phyloP scores from a whole-genome alignment of 1,140 invertebrate species.

The Plectrocnemia conspersa region DNA sequence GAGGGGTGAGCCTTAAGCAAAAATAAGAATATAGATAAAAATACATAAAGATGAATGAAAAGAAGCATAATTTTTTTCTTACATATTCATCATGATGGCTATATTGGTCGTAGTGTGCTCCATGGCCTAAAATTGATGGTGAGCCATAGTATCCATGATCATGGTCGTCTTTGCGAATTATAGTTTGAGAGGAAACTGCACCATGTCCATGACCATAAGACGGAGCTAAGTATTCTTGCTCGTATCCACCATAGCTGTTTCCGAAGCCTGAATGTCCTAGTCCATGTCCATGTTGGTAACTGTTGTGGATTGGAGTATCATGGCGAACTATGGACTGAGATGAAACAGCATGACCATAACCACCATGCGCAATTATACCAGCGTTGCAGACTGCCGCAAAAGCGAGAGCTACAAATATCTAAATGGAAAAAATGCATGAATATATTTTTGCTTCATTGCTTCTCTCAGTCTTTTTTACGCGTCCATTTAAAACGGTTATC shows the following conservation, averaged over 20 bases:
- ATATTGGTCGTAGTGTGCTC: neutral
- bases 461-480: too few relatives aligned
- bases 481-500: too few relatives aligned
- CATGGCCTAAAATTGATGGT: slow-evolving; percentile 31
- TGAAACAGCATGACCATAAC: slow-evolving; percentile 44
- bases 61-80: slow-evolving; percentile 13
- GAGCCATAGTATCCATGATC: slow-evolving; percentile 35
- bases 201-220: slow-evolving; percentile 15
- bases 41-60: neutral
- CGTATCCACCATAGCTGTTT: slow-evolving; percentile 7
- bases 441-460: too few relatives aligned
- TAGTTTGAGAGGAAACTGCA: slow-evolving; percentile 18
- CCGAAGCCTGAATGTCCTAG: too few relatives aligned
- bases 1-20: slow-evolving; percentile 43
- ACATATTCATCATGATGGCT: slow-evolving; percentile 30
- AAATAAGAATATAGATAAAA: too few relatives aligned
- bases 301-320: slow-evolving; percentile 34
- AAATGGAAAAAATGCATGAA: too few relatives aligned
- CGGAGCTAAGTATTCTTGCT: slow-evolving; percentile 5
- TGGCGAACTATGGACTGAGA: slow-evolving; percentile 46
- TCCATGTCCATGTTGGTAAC: slow-evolving; percentile 16
- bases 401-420: slow-evolving; percentile 33
- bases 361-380: slow-evolving; percentile 38
- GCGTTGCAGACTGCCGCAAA: slow-evolving; percentile 44
- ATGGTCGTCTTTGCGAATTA: slow-evolving; percentile 14